phyloP scores from a whole-genome alignment of 2,797 vertebrate genomes.

The Tamandua tetradactyla region DNA sequence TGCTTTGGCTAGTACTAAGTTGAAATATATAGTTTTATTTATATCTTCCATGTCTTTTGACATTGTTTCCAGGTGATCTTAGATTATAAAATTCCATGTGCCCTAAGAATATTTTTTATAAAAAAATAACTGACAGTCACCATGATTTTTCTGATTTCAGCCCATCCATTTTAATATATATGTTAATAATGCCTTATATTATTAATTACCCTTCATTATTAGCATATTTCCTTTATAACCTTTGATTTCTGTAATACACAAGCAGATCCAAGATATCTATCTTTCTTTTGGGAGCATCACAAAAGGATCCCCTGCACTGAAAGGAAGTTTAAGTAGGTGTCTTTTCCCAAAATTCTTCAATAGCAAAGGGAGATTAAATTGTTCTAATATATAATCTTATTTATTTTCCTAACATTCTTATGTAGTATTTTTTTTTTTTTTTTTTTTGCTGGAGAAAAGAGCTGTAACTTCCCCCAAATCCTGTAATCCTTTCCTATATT shows the following conservation, averaged over 20 bases:
- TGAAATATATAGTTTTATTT: neutral
- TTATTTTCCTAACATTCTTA: neutral
- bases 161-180: neutral
- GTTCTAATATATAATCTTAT: neutral
- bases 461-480: neutral
- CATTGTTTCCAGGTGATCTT: neutral
- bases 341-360: neutral
- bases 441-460: neutral
- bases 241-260: neutral
- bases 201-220: neutral
- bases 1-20: neutral
- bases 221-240: neutral
- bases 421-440: too few species aligned
- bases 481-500: neutral
- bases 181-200: neutral
- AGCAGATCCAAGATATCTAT: neutral
- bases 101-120: neutral
- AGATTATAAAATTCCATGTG: neutral
- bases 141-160: neutral
- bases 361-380: neutral
- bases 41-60: neutral
- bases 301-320: neutral
- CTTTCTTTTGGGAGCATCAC: neutral
- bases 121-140: neutral
- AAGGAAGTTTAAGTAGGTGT: neutral